These are phyloP conservation scores for Cathartes aura DNA, from an alignment of 2,113 vertebrate genomes.

Conservation along the genomic window DNA sequence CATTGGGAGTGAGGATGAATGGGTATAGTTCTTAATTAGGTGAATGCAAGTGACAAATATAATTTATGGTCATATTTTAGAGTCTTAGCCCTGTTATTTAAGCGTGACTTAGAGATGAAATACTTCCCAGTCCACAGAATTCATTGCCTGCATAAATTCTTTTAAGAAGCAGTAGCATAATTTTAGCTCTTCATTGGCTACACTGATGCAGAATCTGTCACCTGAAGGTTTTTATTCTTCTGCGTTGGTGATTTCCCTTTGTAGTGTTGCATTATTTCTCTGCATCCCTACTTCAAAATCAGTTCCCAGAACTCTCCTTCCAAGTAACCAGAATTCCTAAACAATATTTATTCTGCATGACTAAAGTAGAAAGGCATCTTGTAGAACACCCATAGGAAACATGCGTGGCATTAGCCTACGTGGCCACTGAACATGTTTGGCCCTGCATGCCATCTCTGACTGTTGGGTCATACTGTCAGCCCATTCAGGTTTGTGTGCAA, in stretches of 20 bases:
- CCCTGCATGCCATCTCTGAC: neutral
- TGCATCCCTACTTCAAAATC: constrained; percentile 9
- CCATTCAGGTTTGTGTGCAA: neutral
- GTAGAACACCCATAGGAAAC: constrained; percentile 40
- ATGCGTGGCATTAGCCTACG: neutral
- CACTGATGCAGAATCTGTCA: neutral
- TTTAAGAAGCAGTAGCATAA: neutral
- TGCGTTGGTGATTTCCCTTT: neutral
- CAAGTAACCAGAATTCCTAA: constrained; percentile 58
- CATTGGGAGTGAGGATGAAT: neutral
- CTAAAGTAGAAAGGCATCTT: constrained; percentile 59
- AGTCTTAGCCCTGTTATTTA: constrained; percentile 8
- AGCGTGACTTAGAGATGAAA: neutral
- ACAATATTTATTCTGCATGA: constrained; percentile 59
- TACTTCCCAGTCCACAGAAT: neutral
- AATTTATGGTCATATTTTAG: constrained; percentile 6
- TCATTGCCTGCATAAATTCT: neutral
- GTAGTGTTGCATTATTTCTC: neutral
- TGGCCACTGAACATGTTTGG: neutral
- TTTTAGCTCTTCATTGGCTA: neutral
- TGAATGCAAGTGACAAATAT: neutral
- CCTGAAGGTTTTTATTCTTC: neutral
- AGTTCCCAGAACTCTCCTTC: constrained; percentile 53
- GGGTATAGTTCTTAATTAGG: neutral
- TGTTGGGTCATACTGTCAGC: neutral